Conservation (phyloP, 2,888 invertebrate species). For the Dryadula phaetusa region DNA sequence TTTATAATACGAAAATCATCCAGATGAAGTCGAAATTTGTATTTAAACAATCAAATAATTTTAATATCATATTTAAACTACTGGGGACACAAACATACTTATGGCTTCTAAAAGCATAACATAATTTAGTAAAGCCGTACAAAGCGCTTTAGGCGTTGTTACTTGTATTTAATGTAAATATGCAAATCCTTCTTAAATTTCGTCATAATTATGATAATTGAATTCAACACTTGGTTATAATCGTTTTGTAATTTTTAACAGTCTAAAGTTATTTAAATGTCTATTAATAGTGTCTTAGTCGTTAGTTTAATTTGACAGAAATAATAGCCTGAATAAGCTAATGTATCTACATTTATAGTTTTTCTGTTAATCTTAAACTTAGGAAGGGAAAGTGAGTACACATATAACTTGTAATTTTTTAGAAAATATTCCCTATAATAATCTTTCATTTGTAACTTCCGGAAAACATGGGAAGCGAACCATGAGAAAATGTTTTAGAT, state of each 20-base stretch:
- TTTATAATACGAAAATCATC: neutral
- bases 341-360: too few relatives aligned
- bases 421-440: neutral
- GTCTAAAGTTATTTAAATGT: neutral
- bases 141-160: conserved; percentile 11
- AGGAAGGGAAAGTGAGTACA: neutral
- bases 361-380: neutral
- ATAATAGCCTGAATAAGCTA: too few relatives aligned
- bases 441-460: conserved; percentile 22
- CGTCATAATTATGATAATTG: too few relatives aligned
- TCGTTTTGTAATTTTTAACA: neutral
- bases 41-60: neutral
- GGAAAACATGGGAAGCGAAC: conserved; percentile 36
- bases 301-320: too few relatives aligned
- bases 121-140: conserved; percentile 19
- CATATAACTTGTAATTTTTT: neutral
- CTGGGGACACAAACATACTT: neutral
- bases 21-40: neutral
- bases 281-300: too few relatives aligned
- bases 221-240: too few relatives aligned
- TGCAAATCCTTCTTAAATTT: conserved; percentile 15
- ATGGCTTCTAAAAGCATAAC: conserved; percentile 10
- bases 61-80: neutral
- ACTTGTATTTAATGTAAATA: conserved; percentile 10
- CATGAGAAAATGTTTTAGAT: conserved; percentile 34